Evolutionary conservation across 2,888 invertebrate species (phyloP).

Genomic region (Augiades crinisus): DNA sequence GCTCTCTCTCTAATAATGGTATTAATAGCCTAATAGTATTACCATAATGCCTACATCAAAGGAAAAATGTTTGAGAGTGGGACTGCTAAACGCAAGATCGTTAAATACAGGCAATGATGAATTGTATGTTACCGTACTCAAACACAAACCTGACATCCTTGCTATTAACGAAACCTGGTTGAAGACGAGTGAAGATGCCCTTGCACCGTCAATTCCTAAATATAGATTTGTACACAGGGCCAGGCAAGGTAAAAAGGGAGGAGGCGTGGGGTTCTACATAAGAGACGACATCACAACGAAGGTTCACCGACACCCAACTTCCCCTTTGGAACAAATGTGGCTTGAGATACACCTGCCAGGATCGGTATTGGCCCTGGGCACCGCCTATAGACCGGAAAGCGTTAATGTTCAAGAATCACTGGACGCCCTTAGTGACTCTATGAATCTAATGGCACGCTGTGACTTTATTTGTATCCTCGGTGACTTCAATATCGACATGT

Average conservation of each 20-base stretch:
- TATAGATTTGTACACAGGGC: slow-evolving; percentile 20
- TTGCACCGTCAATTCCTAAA: slow-evolving; percentile 14
- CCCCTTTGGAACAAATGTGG: slow-evolving; percentile 21
- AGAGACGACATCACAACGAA: slow-evolving; percentile 14
- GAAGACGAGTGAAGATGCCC: slow-evolving; percentile 13
- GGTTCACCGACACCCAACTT: background rate
- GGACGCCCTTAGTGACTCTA: background rate
- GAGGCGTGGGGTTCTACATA: slow-evolving; percentile 24
- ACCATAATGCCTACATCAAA: background rate
- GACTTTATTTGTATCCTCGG: background rate
- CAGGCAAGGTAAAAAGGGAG: slow-evolving; percentile 13
- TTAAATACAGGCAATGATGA: slow-evolving; percentile 26
- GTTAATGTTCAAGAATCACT: background rate
- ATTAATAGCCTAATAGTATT: background rate
- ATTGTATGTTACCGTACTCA: slow-evolving; percentile 4
- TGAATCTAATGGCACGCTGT: background rate
- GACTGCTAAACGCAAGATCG: slow-evolving; percentile 24
- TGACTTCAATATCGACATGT: background rate
- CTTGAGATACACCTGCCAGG: slow-evolving; percentile 3
- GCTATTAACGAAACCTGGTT: slow-evolving; percentile 28
- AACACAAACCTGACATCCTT: slow-evolving; percentile 23
- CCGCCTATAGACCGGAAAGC: background rate
- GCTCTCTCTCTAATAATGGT: background rate
- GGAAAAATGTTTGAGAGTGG: slow-evolving; percentile 14
- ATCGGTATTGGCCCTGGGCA: slow-evolving; percentile 7